Evolutionary conservation across 2,113 vertebrate genomes (phyloP).

Genomic region (Marcusenius ussheri): DNA sequence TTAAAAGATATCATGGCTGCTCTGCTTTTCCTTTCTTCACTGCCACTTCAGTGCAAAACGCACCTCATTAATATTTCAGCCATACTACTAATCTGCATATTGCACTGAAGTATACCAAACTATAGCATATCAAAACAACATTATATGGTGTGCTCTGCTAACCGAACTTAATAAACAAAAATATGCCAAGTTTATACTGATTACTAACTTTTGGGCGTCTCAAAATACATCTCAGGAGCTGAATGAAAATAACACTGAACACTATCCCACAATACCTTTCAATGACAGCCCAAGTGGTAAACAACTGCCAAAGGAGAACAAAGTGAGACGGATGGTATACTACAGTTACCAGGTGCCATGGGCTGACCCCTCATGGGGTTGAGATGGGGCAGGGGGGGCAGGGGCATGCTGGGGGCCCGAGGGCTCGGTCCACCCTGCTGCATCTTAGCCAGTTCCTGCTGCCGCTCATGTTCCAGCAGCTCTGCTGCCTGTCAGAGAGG

Average conservation of each 20-base stretch:
- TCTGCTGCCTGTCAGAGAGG: constrained; percentile 61
- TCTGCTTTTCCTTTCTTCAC: no score
- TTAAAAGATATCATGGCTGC: no score
- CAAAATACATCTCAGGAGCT: not conserved
- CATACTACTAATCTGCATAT: no score
- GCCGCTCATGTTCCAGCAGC: constrained; percentile 74
- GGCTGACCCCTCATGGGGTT: constrained; percentile 45
- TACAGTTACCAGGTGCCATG: not conserved
- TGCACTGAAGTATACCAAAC: no score
- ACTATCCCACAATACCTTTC: not conserved
- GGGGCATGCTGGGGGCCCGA: constrained; percentile 25
- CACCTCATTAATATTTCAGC: no score
- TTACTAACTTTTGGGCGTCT: not conserved
- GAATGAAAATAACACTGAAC: not conserved
- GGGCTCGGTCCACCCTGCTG: constrained; percentile 49
- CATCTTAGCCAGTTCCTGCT: constrained; percentile 73
- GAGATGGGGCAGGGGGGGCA: constrained; percentile 45
- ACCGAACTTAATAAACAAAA: no score
- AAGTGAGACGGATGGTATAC: not conserved
- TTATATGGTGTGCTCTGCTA: no score
- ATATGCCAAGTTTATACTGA: no score
- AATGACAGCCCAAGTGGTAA: not conserved
- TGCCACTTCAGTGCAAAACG: no score
- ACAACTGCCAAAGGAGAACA: not conserved
- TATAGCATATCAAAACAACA: no score